Base-by-base conservation (phyloP, 2,797 vertebrate species). In the Arctocebus calabarensis region DNA sequence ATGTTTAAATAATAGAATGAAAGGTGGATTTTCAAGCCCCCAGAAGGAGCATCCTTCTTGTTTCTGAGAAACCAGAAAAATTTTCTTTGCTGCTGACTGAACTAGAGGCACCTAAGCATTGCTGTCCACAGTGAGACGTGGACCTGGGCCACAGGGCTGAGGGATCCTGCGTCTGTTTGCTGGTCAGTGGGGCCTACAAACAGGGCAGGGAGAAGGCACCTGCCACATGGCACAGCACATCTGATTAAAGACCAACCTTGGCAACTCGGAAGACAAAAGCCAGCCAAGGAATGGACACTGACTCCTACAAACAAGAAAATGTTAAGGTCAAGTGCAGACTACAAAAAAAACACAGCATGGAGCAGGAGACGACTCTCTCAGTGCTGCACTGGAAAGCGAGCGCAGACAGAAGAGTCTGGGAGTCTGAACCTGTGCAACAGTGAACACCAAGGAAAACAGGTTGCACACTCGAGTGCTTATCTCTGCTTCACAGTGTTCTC, bases 301-400 rank as follows among this genome's bases (percentile, higher is more conserved):
- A 57, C 14, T 87, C 13, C 43, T 66, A 62, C n/a, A 90, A 85
- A 75, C 59, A 14, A 48, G 57, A 84, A 92, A 91, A 83, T 29
- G 59, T 74, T 8, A 77, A 62, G 74, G 83, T 84, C 94, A 86
- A 70, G 25, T 70, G 8, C n/a, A 48, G 70, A 45, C 78, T 25
- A 23, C 1, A n/a, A 32, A 90, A 94, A 94, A 77, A 83, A 40
- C 79, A 45, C 82, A 45, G 34, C n/a, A 57, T 85, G 92, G 92
- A 86, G 84, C 59, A 88, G 0, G 40, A 73, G 74, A 40, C 68
- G 52, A 81, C 34, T 77, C 88, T 95, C 82, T 90, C 73, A 64
- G 70, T 0, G 7, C 5, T 22, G 64, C 1, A 0, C 40, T 79
- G 40, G 89, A 77, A 94, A 70, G n/a, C 3, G 1, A 70, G 52